These are phyloP conservation scores for Tragopan temminckii DNA, from an alignment of 2,797 vertebrate species.

Conservation along the genomic window DNA sequence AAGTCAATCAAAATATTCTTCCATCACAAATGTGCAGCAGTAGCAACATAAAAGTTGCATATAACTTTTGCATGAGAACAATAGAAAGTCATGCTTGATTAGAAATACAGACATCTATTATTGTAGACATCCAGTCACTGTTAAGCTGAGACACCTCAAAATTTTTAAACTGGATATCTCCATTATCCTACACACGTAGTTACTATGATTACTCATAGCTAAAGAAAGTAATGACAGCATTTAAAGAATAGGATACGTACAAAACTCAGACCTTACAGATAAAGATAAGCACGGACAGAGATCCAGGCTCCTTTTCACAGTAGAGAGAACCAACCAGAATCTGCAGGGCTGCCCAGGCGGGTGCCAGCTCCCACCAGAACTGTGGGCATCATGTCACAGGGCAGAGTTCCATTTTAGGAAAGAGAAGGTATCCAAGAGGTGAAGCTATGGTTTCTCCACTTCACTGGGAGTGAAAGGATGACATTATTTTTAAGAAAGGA, in stretches of 20 bases:
- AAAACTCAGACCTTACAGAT: background rate
- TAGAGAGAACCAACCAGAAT: background rate
- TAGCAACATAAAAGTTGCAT: background rate
- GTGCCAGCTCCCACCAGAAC: background rate
- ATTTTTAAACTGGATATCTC: background rate
- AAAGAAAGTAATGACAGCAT: background rate
- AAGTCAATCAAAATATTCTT: background rate
- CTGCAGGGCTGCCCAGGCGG: background rate
- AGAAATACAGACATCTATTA: background rate
- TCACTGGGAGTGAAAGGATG: background rate
- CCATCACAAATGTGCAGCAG: background rate
- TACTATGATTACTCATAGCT: background rate
- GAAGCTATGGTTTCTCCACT: background rate
- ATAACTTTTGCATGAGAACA: background rate
- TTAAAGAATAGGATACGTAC: background rate
- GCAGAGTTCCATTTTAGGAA: background rate
- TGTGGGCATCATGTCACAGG: too few relatives aligned
- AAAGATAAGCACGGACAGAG: background rate
- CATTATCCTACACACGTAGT: background rate
- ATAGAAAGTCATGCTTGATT: background rate
- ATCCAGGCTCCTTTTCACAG: background rate
- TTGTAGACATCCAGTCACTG: background rate
- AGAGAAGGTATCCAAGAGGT: background rate
- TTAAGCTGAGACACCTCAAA: background rate
- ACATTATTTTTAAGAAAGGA: background rate